Evolutionary conservation across 2,888 invertebrate genomes (phyloP).

Genomic region (Entomobrya proxima): DNA sequence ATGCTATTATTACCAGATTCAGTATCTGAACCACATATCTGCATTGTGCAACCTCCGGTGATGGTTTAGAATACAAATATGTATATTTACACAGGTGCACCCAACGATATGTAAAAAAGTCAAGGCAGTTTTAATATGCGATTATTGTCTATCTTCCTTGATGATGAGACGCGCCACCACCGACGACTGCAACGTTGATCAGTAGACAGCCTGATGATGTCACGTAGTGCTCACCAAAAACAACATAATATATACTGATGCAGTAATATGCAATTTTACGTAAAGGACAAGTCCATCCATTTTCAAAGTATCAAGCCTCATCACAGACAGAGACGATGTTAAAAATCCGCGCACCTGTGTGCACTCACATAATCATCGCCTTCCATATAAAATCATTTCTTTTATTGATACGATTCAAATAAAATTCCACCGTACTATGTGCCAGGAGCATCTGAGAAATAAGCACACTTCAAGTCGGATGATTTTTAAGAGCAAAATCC

Average conservation of each 20-base stretch:
- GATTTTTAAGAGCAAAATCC: conserved; percentile 55
- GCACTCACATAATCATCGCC: background rate
- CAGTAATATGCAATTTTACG: background rate
- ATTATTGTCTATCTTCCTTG: conserved; percentile 53
- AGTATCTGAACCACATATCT: background rate
- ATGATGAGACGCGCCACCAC: background rate
- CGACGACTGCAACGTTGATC: background rate
- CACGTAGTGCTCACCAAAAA: background rate
- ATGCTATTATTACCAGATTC: background rate
- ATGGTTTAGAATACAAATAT: background rate
- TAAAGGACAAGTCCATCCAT: background rate
- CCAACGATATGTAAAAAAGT: background rate
- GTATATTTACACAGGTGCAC: background rate
- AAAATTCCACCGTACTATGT: conserved; percentile 13
- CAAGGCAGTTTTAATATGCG: conserved; percentile 38
- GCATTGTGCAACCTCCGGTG: background rate
- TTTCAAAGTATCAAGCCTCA: background rate
- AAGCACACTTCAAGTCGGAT: conserved; percentile 18
- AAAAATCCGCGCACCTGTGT: conserved; percentile 60
- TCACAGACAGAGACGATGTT: background rate
- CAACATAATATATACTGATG: too few relatives aligned
- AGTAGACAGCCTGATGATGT: conserved; percentile 25
- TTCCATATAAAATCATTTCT: background rate
- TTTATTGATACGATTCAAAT: conserved; percentile 41
- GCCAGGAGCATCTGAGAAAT: conserved; percentile 15